Evolutionary conservation across 2,113 vertebrate genomes (phyloP).

Genomic region (Ceyx margarethae): DNA sequence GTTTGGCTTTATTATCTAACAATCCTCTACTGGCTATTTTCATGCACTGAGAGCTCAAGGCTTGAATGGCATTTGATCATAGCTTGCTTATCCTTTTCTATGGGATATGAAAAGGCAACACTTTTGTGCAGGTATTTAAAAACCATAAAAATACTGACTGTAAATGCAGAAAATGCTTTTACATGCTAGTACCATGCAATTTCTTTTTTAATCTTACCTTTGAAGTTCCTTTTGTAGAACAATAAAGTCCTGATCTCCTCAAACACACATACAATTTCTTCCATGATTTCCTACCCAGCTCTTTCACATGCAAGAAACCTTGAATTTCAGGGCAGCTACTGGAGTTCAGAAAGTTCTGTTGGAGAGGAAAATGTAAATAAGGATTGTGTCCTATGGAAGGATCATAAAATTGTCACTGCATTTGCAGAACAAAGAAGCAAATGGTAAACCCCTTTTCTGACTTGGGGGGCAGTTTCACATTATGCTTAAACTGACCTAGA

Average conservation of each 20-base stretch:
- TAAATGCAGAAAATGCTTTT: constrained; percentile 11
- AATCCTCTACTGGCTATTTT: background rate
- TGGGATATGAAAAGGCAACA: background rate
- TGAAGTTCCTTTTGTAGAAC: constrained; percentile 94
- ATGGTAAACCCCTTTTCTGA: background rate
- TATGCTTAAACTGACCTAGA: background rate
- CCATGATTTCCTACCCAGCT: constrained; percentile 94
- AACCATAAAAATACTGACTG: background rate
- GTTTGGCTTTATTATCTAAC: background rate
- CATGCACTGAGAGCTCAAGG: background rate
- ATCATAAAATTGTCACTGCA: background rate
- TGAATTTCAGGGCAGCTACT: constrained; percentile 97
- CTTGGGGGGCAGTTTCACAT: background rate
- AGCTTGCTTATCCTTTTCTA: constrained; percentile 1
- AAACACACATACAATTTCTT: constrained; percentile 93
- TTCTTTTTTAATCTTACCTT: constrained; percentile 80
- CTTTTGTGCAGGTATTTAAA: background rate
- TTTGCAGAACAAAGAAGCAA: background rate
- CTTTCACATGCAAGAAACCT: constrained; percentile 93
- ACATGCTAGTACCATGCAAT: background rate
- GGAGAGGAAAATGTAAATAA: constrained; percentile 32
- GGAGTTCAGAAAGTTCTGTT: constrained; percentile 91
- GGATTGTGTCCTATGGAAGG: background rate
- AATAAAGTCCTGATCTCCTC: constrained; percentile 94
- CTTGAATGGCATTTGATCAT: background rate